These are phyloP conservation scores for Platalea minor DNA, from an alignment of 2,797 vertebrate genomes.

Conservation along the genomic window DNA sequence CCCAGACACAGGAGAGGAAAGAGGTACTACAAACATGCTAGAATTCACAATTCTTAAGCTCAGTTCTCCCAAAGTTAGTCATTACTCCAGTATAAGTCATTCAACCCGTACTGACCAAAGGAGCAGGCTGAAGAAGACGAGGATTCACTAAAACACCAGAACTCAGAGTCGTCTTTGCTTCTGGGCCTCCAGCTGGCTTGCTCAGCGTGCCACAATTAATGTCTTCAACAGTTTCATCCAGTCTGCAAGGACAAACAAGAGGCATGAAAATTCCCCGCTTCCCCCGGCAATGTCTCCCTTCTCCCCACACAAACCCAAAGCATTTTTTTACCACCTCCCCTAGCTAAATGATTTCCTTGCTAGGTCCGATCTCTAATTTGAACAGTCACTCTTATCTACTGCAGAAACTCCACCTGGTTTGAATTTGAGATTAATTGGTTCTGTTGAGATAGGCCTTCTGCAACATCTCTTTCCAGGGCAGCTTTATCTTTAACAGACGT, in stretches of 20 bases:
- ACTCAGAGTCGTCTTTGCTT: slow-evolving; percentile 51
- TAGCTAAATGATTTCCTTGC: accelerated
- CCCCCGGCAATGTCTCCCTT: neutral
- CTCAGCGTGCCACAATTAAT: slow-evolving; percentile 75
- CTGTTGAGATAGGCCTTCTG: neutral
- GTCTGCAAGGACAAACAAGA: slow-evolving; percentile 70
- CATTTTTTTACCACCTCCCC: neutral
- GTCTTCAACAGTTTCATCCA: slow-evolving; percentile 87
- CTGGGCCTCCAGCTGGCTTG: slow-evolving; percentile 44
- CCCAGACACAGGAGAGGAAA: neutral
- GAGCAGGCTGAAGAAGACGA: slow-evolving; percentile 83
- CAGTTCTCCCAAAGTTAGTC: neutral
- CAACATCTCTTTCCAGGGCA: neutral
- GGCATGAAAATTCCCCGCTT: neutral
- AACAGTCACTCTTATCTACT: neutral
- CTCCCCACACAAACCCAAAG: neutral
- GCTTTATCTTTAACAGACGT: neutral
- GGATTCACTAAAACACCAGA: slow-evolving; percentile 88
- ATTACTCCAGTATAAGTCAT: neutral
- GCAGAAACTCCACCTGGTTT: neutral
- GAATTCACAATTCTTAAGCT: neutral
- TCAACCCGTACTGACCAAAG: slow-evolving; percentile 79
- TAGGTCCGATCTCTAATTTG: neutral
- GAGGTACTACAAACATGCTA: neutral
- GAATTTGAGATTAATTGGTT: neutral